Evolutionary conservation across 1,140 invertebrate species (phyloP), one percentile per base, ranked within the genome.

Genomic region (Trachelipus rathkii): DNA sequence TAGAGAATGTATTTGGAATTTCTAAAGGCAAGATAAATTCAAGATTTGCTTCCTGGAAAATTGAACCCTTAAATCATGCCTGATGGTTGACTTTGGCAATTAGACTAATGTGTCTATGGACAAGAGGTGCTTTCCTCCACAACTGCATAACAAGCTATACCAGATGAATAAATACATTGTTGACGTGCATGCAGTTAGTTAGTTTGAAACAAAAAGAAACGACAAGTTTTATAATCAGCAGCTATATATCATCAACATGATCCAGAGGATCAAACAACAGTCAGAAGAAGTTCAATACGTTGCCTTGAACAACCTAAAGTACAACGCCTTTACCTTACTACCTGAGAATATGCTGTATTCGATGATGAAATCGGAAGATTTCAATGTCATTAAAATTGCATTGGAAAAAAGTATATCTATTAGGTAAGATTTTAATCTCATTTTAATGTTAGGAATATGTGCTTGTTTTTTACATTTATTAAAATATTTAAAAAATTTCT

Each of bases 371-470:
- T 66, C 60, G n/a, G n/a, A n/a, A n/a, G 7, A 66, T 66, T 1
- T 7, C 1, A 66, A 66, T 66, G 60, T 66, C 7, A 66, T 1
- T 1, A 23, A 66, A 66, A n/a, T 23, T 66, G 60, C 60, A n/a
- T n/a, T 66, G 33, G 15, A 66, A 23, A 23, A 66, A 66, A 66
- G 0, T 66, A 23, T 66, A 66, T 66, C 60, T 2, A 1, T 9
- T 84, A 86, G 76, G 1, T 33, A 33, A 33, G 33, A 33, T 3
- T 33, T 33, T 33, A 33, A 33, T 1, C 33, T 3, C 6, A 33
- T 33, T 33, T 33, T 33, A 33, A 33, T 3, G 33, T 1, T 33
- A 33, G 33, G 33, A 33, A 33, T 33, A 33, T 33, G 33, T 33
- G 6, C 33, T 33, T 33, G 33, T 1, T 33, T 33, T 33, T 33